phyloP scores from a whole-genome alignment of 2,888 invertebrate genomes.

The Stenodera caucasica region DNA sequence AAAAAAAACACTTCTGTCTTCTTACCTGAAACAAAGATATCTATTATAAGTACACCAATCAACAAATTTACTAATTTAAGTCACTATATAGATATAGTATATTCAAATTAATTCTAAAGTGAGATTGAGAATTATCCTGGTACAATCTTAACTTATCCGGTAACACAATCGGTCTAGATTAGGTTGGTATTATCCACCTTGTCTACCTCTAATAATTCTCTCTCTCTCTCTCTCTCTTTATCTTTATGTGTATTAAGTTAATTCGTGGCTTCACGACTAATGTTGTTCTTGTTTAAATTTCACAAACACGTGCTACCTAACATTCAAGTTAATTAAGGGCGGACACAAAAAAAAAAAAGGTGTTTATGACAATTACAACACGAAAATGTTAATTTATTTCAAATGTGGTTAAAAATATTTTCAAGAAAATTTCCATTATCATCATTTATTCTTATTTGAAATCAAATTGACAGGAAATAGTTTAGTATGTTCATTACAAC shows the following conservation, averaged over 20 bases:
- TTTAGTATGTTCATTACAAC: background rate
- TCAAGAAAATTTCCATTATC: too few relatives aligned
- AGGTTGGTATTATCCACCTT: slow-evolving; percentile 44
- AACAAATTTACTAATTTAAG: slow-evolving; percentile 5
- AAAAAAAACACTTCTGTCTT: too few relatives aligned
- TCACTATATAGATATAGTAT: background rate
- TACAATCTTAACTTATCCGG: slow-evolving; percentile 36
- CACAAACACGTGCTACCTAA: slow-evolving; percentile 31
- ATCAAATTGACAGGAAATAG: too few relatives aligned
- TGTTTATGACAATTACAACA: too few relatives aligned
- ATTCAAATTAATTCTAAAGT: slow-evolving; percentile 31
- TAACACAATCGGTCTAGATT: slow-evolving; percentile 44
- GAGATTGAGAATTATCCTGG: slow-evolving; percentile 34
- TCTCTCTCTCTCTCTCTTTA: slow-evolving; percentile 8
- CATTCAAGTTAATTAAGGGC: slow-evolving; percentile 3
- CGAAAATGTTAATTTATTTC: too few relatives aligned
- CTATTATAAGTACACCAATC: background rate
- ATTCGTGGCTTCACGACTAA: slow-evolving; percentile 32
- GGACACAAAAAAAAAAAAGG: too few relatives aligned
- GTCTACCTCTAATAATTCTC: slow-evolving; percentile 45
- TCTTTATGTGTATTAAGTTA: slow-evolving; percentile 36
- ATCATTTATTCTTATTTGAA: too few relatives aligned
- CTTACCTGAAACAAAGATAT: slow-evolving; percentile 23
- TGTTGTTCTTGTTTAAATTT: slow-evolving; percentile 31
- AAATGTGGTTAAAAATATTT: too few relatives aligned